phyloP scores from a whole-genome alignment of 2,113 vertebrate genomes.

The Psilopsiagon aymara region DNA sequence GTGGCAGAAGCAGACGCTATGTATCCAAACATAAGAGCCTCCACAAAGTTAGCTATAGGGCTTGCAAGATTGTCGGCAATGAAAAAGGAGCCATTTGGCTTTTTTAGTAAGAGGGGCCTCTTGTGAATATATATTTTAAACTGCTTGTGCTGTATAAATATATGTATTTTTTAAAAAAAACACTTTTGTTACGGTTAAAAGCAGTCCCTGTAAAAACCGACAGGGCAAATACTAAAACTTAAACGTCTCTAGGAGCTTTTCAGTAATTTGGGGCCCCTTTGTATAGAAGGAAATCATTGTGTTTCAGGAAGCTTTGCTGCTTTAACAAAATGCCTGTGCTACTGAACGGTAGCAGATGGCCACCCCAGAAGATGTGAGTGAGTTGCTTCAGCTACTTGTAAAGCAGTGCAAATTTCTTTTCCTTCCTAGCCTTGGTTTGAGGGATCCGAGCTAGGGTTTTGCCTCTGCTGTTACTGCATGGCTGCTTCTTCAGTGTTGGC shows the following conservation, averaged over 20 bases:
- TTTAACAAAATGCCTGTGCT: conserved; percentile 14
- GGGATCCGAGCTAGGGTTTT: background rate
- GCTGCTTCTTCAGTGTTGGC: background rate
- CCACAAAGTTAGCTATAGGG: background rate
- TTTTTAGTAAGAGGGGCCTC: background rate
- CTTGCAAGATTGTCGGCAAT: background rate
- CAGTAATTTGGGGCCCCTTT: background rate
- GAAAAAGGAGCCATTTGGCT: background rate
- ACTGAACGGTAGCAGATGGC: background rate
- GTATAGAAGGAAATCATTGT: background rate
- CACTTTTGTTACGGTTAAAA: background rate
- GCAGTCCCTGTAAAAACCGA: background rate
- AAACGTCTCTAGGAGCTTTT: background rate
- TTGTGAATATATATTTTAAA: background rate
- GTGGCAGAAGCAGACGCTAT: background rate
- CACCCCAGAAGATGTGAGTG: background rate
- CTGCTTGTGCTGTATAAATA: background rate
- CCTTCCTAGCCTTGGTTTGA: background rate
- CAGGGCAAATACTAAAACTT: background rate
- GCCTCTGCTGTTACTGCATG: background rate
- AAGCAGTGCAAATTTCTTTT: background rate
- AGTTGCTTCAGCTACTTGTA: background rate
- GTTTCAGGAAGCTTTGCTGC: background rate
- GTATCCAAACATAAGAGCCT: background rate
- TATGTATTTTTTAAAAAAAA: background rate